phyloP scores from a whole-genome alignment of 2,797 vertebrate species.

The Staurois parvus region DNA sequence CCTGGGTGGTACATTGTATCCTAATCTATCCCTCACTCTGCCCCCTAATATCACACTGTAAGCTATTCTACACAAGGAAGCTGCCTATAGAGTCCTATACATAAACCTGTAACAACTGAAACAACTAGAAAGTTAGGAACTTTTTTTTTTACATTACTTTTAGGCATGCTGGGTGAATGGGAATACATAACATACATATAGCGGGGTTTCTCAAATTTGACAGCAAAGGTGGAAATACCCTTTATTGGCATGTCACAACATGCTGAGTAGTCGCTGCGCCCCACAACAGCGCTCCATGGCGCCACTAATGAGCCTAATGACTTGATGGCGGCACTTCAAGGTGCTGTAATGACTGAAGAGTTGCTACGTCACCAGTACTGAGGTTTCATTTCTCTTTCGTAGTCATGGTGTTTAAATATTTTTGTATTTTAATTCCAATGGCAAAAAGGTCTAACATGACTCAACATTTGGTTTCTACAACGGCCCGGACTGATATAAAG shows the following conservation, averaged over 20 bases:
- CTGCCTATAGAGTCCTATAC: too few species aligned
- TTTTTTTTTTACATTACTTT: too few species aligned
- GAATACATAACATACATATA: too few species aligned
- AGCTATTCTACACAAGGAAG: too few species aligned
- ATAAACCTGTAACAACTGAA: too few species aligned
- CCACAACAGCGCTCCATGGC: not conserved
- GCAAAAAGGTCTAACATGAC: conserved; percentile 5
- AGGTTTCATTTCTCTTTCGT: not conserved
- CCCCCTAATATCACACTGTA: too few species aligned
- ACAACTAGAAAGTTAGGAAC: too few species aligned
- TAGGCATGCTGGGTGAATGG: too few species aligned
- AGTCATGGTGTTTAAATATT: conserved; percentile 34
- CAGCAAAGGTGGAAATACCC: too few species aligned
- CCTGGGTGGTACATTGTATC: too few species aligned
- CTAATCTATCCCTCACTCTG: too few species aligned
- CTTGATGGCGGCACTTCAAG: not conserved
- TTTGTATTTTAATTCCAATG: conserved; percentile 3
- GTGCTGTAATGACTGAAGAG: not conserved
- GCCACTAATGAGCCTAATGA: not conserved
- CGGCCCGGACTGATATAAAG: not conserved
- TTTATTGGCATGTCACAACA: not conserved
- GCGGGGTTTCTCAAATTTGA: too few species aligned
- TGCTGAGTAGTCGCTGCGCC: not conserved
- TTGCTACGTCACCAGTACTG: not conserved
- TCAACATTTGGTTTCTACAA: conserved; percentile 5